Evolutionary conservation across 2,113 vertebrate genomes (phyloP).

Genomic region (Ia io): DNA sequence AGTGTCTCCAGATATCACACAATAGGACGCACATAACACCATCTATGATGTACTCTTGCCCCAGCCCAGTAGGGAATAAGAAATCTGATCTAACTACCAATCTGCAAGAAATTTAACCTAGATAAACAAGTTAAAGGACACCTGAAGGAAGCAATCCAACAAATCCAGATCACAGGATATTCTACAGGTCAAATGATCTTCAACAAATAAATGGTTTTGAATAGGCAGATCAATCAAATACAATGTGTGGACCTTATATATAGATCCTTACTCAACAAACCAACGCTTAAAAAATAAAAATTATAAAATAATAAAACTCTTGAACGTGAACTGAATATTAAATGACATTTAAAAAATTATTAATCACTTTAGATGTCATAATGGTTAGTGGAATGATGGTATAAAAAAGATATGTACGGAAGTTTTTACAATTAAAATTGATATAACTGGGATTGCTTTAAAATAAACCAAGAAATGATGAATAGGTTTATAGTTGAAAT

Average conservation of each 20-base stretch:
- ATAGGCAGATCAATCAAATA: background rate
- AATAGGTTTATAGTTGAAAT: background rate
- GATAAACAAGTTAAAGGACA: background rate
- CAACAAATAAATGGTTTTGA: background rate
- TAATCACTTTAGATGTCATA: background rate
- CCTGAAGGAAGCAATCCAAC: background rate
- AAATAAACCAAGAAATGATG: background rate
- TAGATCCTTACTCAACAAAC: background rate
- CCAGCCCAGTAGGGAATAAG: background rate
- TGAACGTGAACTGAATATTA: background rate
- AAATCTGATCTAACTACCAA: background rate
- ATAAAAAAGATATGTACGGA: background rate
- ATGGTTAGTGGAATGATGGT: background rate
- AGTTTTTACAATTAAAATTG: background rate
- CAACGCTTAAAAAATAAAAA: background rate
- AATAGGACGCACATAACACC: background rate
- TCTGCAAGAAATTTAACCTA: background rate
- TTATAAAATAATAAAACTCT: background rate
- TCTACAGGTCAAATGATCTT: background rate
- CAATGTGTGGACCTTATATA: background rate
- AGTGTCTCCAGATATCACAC: background rate
- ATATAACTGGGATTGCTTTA: background rate
- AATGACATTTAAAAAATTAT: background rate
- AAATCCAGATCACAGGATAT: background rate
- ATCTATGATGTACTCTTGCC: background rate